These are phyloP conservation scores for Sinhomidia bicolor DNA, from an alignment of 2,888 invertebrate species.

Conservation along the genomic window DNA sequence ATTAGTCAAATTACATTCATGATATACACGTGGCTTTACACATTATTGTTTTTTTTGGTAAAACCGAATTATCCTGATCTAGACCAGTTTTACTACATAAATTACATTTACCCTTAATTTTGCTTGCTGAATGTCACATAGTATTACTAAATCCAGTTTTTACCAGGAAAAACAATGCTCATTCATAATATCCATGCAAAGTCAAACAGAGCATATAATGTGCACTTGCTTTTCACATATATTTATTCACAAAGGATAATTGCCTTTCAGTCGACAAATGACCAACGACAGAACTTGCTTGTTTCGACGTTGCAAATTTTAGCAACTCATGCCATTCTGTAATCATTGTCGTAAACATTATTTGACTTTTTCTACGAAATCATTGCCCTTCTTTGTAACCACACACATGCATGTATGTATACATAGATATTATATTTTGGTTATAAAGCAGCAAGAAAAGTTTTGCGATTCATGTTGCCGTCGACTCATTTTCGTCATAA, in stretches of 20 bases:
- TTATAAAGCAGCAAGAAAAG: neutral
- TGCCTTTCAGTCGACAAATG: neutral
- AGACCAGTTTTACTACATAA: no score
- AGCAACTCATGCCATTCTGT: constrained; percentile 61
- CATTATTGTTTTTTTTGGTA: neutral
- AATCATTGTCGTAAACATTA: constrained; percentile 18
- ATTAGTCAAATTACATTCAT: neutral
- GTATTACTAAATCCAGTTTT: neutral
- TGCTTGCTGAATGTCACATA: neutral
- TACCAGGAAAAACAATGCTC: neutral
- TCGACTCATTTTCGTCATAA: neutral
- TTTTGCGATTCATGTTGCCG: neutral
- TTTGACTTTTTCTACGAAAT: constrained; percentile 21
- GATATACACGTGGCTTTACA: neutral
- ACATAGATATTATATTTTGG: no score
- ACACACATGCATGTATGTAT: neutral
- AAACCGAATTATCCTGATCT: neutral
- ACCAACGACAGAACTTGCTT: neutral
- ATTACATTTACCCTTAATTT: neutral
- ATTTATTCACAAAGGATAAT: neutral
- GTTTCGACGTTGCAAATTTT: constrained; percentile 58
- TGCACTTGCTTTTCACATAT: neutral
- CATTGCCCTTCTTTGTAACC: constrained; percentile 37
- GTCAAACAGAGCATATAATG: neutral
- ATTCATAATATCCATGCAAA: neutral